These are phyloP conservation scores for Antheraea pernyi DNA, from an alignment of 1,140 invertebrate genomes.

Conservation along the genomic window DNA sequence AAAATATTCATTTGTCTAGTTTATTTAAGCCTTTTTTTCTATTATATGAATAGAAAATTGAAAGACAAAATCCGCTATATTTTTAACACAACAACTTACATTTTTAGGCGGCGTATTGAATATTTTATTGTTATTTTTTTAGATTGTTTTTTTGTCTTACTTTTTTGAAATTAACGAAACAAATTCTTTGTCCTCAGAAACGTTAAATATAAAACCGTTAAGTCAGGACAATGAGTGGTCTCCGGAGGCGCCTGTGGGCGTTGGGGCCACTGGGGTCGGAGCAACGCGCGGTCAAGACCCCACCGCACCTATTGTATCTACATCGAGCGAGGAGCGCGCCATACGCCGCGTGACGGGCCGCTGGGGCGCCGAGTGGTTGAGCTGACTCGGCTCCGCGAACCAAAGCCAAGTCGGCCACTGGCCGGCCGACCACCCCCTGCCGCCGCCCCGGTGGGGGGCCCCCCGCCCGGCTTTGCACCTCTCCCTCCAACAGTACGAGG, in stretches of 20 bases:
- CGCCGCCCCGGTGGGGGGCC: conserved; percentile 84
- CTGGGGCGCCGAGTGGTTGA: conserved; percentile 94
- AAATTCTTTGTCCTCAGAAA: conserved; percentile 49
- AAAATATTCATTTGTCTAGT: too few relatives aligned
- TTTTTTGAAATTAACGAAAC: too few relatives aligned
- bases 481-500: conserved; percentile 86
- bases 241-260: conserved; percentile 69
- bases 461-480: conserved; percentile 78
- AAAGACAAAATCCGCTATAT: too few relatives aligned
- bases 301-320: conserved; percentile 47
- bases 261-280: conserved; percentile 75
- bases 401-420: conserved; percentile 67
- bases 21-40: too few relatives aligned
- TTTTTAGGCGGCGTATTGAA: too few relatives aligned
- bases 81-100: too few relatives aligned
- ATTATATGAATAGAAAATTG: too few relatives aligned
- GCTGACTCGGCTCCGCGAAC: conserved; percentile 90
- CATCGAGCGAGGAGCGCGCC: conserved; percentile 73
- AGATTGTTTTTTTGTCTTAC: too few relatives aligned
- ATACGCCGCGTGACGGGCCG: conserved; percentile 88
- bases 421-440: conserved; percentile 81
- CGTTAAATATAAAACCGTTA: conserved; percentile 78
- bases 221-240: conserved; percentile 73
- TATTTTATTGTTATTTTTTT: too few relatives aligned
- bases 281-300: conserved; percentile 56